A percentile compares a stretch with the other conserved stretches of the same genome.
Evolutionary conservation across 1,140 invertebrate genomes (phyloP).

Genomic region (Lasaia peninsularis): DNA sequence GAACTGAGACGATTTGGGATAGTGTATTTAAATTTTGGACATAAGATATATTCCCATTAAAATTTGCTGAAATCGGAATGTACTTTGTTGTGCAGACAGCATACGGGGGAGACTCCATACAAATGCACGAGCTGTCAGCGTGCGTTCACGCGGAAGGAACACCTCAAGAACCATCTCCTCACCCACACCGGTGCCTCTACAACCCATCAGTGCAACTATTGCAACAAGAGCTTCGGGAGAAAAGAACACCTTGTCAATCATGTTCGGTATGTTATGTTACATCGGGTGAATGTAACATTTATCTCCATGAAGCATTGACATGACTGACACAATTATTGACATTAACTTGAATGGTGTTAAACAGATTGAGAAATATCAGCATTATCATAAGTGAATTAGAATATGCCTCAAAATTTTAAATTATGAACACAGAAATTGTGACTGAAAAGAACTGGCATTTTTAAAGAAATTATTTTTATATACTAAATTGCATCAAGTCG

Average conservation of each 20-base stretch:
- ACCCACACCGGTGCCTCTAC: slow-evolving; percentile 85
- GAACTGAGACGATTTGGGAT: too few relatives aligned
- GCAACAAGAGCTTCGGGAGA: slow-evolving; percentile 90
- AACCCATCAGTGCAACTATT: slow-evolving; percentile 88
- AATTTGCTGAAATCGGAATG: slow-evolving; percentile 76
- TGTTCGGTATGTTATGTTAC: slow-evolving; percentile 67
- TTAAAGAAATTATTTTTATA: too few relatives aligned
- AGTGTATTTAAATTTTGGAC: background rate
- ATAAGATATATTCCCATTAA: background rate
- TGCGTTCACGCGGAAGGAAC: slow-evolving; percentile 91
- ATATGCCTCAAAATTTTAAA: too few relatives aligned
- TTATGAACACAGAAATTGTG: too few relatives aligned
- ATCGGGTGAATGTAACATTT: background rate
- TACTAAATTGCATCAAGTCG: too few relatives aligned
- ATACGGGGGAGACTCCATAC: slow-evolving; percentile 91
- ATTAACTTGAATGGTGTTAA: background rate
- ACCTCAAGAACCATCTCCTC: slow-evolving; percentile 81
- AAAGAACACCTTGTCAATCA: slow-evolving; percentile 90
- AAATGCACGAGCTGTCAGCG: slow-evolving; percentile 92
- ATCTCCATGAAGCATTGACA: background rate
- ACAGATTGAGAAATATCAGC: too few relatives aligned
- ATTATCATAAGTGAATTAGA: too few relatives aligned
- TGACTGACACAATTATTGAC: too few relatives aligned
- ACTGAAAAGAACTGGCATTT: too few relatives aligned
- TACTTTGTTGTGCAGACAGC: slow-evolving; percentile 83